Conservation (phyloP, 2,888 invertebrate genomes). For the Cynaeus angustus region DNA sequence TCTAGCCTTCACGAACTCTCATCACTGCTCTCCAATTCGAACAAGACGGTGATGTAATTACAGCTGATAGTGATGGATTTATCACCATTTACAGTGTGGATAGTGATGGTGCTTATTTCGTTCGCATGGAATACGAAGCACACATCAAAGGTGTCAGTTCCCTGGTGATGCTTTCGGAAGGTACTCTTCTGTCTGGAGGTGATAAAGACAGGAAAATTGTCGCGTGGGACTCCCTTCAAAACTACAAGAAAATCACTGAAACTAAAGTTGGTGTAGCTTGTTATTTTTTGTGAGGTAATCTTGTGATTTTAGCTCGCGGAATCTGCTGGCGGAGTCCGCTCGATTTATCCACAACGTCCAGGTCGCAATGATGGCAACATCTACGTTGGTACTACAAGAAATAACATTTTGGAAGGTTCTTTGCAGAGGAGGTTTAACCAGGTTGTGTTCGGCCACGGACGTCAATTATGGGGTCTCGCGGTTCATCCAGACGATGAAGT, state of each 20-base stretch:
- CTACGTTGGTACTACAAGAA: conserved; percentile 92
- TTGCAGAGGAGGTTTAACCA: conserved; percentile 91
- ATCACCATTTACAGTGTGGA: conserved; percentile 93
- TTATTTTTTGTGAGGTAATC: neutral
- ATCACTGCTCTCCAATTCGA: conserved; percentile 93
- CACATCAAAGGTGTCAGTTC: conserved; percentile 92
- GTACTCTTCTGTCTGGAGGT: conserved; percentile 91
- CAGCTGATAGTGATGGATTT: conserved; percentile 93
- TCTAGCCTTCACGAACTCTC: conserved; percentile 86
- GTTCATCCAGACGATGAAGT: conserved; percentile 93
- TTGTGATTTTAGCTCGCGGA: conserved; percentile 82
- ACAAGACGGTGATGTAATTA: conserved; percentile 93
- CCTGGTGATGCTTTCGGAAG: conserved; percentile 91
- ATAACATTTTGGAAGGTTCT: conserved; percentile 93
- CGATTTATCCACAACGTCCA: conserved; percentile 90
- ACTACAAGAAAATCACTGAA: conserved; percentile 91
- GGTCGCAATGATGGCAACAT: conserved; percentile 92
- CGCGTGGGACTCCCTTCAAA: conserved; percentile 93
- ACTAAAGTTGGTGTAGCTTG: conserved; percentile 79
- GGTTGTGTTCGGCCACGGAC: conserved; percentile 90
- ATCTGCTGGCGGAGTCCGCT: conserved; percentile 90
- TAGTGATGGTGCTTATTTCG: conserved; percentile 91
- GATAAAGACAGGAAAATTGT: conserved; percentile 93
- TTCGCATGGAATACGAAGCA: conserved; percentile 91
- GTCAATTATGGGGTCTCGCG: conserved; percentile 90